phyloP scores from a whole-genome alignment of 2,113 vertebrate genomes.

The Morone chrysops region DNA sequence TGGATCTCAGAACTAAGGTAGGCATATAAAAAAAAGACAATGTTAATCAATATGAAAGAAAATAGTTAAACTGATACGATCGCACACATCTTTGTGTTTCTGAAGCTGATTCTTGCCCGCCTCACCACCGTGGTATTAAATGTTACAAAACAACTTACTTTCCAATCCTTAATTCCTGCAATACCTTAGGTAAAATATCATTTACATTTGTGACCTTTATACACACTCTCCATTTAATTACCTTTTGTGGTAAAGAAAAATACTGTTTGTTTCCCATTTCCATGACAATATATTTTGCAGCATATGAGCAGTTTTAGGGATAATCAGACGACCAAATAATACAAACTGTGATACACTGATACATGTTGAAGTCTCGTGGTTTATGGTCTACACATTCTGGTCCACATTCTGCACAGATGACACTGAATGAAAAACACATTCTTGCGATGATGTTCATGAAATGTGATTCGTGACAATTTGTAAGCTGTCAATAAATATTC shows the following conservation, averaged over 20 bases:
- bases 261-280: constrained; percentile 1
- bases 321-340: constrained; percentile 13
- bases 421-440: constrained; percentile 14
- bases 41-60: not conserved
- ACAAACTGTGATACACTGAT: constrained; percentile 3
- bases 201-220: not conserved
- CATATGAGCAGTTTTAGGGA: not conserved
- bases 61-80: not conserved
- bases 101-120: not conserved
- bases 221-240: constrained; percentile 29
- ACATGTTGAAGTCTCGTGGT: constrained; percentile 3
- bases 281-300: constrained; percentile 15
- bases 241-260: constrained; percentile 29
- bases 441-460: constrained; percentile 20
- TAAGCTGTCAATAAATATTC: constrained; percentile 5
- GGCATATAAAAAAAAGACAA: constrained; percentile 9
- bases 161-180: not conserved
- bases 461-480: constrained; percentile 16
- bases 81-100: not conserved
- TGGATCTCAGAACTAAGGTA: not conserved
- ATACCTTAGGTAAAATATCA: not conserved
- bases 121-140: not conserved
- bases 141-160: not conserved
- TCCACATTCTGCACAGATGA: constrained; percentile 49
- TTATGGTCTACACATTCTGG: constrained; percentile 40